These are phyloP conservation scores for Neoaliturus tenellus DNA, from an alignment of 2,888 invertebrate genomes.

Conservation along the genomic window DNA sequence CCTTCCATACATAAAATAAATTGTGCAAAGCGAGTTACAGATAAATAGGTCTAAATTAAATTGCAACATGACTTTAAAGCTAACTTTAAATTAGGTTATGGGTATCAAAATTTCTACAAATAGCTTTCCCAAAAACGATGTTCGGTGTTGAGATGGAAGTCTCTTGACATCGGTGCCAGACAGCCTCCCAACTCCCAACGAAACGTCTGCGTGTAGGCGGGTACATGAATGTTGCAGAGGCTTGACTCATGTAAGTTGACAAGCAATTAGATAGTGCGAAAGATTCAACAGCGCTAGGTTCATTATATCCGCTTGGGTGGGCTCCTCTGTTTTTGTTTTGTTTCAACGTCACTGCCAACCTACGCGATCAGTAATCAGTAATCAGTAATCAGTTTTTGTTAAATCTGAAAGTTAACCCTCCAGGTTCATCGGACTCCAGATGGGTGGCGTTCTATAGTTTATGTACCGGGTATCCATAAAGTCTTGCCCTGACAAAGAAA, in stretches of 20 bases:
- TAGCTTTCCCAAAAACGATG: no score
- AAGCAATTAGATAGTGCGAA: constrained; percentile 28
- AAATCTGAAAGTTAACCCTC: not conserved
- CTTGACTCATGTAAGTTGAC: constrained; percentile 19
- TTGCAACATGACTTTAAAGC: no score
- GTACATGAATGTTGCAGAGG: constrained; percentile 25
- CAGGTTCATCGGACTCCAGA: not conserved
- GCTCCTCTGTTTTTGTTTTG: not conserved
- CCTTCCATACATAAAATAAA: no score
- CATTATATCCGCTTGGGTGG: not conserved
- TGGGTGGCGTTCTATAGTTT: no score
- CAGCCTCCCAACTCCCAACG: not conserved
- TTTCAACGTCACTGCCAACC: not conserved
- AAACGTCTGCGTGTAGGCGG: not conserved
- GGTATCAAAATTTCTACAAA: no score
- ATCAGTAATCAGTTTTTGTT: not conserved
- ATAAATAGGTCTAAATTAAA: no score
- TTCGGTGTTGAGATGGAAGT: no score
- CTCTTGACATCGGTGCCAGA: not conserved
- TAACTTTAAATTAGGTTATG: no score
- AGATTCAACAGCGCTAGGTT: not conserved
- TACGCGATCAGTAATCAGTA: not conserved
- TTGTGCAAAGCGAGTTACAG: no score
- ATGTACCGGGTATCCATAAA: no score
- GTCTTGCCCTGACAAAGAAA: no score